These are phyloP conservation scores for Myotis findleyi DNA, from an alignment of 2,797 vertebrate species.

Conservation along the genomic window DNA sequence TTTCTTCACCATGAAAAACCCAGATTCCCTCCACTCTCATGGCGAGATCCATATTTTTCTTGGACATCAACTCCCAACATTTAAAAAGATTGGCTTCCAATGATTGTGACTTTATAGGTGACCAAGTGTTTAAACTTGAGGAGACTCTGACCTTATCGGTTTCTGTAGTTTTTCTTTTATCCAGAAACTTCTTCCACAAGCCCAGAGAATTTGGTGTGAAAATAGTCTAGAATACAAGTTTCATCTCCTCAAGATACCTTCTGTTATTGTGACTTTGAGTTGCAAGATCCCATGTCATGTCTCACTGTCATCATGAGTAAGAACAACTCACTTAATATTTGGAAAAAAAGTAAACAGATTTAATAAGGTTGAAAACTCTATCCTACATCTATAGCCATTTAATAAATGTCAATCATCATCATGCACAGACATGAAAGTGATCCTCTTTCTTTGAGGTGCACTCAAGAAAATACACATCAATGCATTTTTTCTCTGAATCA, in stretches of 20 bases:
- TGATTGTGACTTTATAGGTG: background rate
- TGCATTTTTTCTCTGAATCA: background rate
- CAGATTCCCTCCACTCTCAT: background rate
- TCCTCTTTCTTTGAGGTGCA: background rate
- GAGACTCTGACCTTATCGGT: background rate
- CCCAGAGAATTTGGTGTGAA: background rate
- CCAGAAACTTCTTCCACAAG: background rate
- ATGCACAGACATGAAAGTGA: background rate
- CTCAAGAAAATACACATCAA: background rate
- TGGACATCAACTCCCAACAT: background rate
- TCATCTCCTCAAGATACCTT: slow-evolving; percentile 4
- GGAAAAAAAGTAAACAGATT: background rate
- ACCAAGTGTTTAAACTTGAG: background rate
- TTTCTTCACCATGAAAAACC: background rate
- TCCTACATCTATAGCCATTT: background rate
- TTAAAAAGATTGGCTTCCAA: background rate
- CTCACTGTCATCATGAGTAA: background rate
- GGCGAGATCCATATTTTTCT: background rate
- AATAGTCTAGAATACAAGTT: background rate
- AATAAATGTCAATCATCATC: background rate
- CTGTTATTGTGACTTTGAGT: background rate
- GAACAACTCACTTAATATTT: background rate
- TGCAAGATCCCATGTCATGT: background rate
- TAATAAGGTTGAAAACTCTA: background rate
- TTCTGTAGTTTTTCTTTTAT: background rate